These are phyloP conservation scores for Nothocercus julius DNA, from an alignment of 2,113 vertebrate species.

Conservation along the genomic window DNA sequence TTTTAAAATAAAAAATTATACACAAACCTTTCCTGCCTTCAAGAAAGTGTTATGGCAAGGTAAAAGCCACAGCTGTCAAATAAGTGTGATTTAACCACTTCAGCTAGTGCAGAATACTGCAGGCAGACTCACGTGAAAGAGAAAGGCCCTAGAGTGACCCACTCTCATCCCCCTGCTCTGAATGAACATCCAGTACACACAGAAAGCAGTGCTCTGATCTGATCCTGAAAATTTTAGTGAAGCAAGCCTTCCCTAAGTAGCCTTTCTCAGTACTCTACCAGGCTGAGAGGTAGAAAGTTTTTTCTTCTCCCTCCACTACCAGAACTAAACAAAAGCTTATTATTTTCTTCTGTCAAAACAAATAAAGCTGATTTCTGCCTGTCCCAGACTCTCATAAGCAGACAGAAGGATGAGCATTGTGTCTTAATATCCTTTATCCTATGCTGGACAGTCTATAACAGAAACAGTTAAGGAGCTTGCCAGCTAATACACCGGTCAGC, in stretches of 20 bases:
- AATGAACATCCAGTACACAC: not conserved
- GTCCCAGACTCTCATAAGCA: not conserved
- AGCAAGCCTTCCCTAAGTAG: not conserved
- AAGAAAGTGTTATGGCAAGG: not conserved
- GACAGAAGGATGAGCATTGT: not conserved
- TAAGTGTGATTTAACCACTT: not conserved
- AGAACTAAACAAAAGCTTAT: not conserved
- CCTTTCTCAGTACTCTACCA: not conserved
- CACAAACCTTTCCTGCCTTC: not conserved
- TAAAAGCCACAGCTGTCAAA: not conserved
- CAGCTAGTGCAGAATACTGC: not conserved
- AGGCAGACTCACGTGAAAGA: not conserved
- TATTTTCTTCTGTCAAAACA: not conserved
- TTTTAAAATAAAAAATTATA: not conserved
- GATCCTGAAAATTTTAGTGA: not conserved
- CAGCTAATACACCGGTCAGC: not conserved
- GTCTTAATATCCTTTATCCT: not conserved
- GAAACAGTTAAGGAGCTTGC: not conserved
- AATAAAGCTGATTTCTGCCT: not conserved
- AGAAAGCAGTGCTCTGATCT: not conserved
- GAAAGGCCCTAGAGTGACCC: not conserved
- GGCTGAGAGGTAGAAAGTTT: not conserved
- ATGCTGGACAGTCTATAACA: not conserved
- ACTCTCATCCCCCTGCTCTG: not conserved
- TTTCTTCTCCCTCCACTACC: not conserved